phyloP scores from a whole-genome alignment of 2,113 vertebrate species.

The Pluvialis apricaria region DNA sequence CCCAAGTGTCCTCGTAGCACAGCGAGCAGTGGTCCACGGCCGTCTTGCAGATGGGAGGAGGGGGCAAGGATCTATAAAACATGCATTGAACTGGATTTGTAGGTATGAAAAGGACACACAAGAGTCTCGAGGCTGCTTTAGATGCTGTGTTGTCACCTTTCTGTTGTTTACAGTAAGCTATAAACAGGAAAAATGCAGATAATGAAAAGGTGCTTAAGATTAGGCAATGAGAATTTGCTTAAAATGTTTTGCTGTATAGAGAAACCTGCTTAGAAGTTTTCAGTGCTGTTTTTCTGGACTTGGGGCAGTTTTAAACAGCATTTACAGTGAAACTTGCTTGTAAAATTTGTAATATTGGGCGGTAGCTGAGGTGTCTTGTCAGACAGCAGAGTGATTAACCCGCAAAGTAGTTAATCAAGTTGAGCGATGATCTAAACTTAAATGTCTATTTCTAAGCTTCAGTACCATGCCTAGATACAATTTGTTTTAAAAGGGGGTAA shows the following conservation, averaged over 20 bases:
- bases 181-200: not conserved
- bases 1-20: not conserved
- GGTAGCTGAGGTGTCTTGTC: not conserved
- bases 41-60: not conserved
- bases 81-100: not conserved
- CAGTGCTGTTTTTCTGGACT: not conserved
- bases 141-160: no score
- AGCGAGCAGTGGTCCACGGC: fast-evolving
- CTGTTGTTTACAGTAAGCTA: not conserved
- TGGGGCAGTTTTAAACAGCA: not conserved
- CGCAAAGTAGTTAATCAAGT: not conserved
- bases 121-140: not conserved
- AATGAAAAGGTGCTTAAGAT: not conserved
- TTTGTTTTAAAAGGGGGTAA: not conserved
- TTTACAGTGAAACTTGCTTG: not conserved
- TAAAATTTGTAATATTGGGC: not conserved
- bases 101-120: no score
- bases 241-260: not conserved
- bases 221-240: not conserved
- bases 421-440: not conserved
- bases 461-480: no score
- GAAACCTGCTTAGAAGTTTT: not conserved
- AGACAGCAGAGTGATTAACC: not conserved
- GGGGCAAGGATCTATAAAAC: not conserved
- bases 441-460: not conserved